Evolutionary conservation across 2,888 invertebrate species (phyloP), one percentile per base, ranked within the genome.

Genomic region (Glyphotaelius pellucidus): DNA sequence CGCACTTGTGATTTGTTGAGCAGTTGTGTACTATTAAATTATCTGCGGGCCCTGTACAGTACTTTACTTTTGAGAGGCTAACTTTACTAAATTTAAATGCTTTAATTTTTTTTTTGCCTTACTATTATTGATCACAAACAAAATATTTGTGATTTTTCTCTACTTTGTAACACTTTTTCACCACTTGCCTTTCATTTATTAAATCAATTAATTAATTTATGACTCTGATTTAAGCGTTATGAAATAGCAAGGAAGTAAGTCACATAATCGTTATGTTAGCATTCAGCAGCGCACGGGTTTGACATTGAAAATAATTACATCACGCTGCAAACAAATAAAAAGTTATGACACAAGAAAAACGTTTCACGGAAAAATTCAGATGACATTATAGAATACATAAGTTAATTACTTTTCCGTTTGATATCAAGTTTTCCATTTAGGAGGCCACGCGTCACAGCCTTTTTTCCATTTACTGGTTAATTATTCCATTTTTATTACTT

Each of bases 361-460:
- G 67, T 67, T 9, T 25, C 9, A 67, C 19, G 25, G 9, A 95
- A 95, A 96, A 95, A 96, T 95, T 95, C 95, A 95, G 95, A 96
- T 96, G 96, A 96, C 95, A 96, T 95, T 96, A 96, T 95, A 95
- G 95, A 96, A 96, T 67, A 67, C 7, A 96, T 96, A 96, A 96
- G 19, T 96, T 96, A 96, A 95, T 95, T 95, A 95, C 95, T 96
- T 95, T 96, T 96, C 96, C 96, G 95, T 96, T 95, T 79, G 88
- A 90, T 67, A 88, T 80, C 80, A 14, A n/a, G 31, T 86, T 83
- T 31, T 83, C 7, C 30, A 14, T 30, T 81, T 35, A 35, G 25
- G 25, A 83, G 32, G 83, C 25, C 7, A 35, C 0, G 67, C 67
- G 67, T 83, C 83, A 32, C 11, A 83, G 83, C 9, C 15, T 83